Base-by-base conservation (phyloP, 2,888 invertebrate genomes). In the Drosophila crucigera region DNA sequence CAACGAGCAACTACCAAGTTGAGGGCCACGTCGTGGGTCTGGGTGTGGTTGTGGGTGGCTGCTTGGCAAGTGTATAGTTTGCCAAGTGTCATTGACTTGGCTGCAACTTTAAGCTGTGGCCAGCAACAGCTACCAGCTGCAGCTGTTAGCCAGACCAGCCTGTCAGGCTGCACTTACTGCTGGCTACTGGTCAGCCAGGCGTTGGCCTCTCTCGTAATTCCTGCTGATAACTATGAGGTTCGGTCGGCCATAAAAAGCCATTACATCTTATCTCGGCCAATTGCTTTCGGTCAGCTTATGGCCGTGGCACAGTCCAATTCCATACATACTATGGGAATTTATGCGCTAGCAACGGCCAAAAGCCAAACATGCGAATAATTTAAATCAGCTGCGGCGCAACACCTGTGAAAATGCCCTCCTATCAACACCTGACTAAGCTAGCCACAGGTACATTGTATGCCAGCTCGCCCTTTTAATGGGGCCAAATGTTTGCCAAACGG, bases 181-280 rank as follows among this genome's bases (percentile, higher is more conserved):
- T 25, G 16, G 22, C 47, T 58, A n/a, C 19, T 59, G 62, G 62
- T 53, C 69, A 56, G 69, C 52, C 54, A 54, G 54, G 28, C 53
- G 43, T 35, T 68, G 47, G 56, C 58, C 47, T 39, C 35, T 58
- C 78, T 76, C 81, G 82, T 82, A 81, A 82, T 71, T 83, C 81
- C 82, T 82, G 66, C 63, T 83, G 85, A 85, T 85, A 85, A 87
- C 79, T 70, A 68, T 56, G 70, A 19, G 71, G 74, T 76, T 75
- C 50, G 54, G 76, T 61, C 3, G 62, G 19, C 82, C 75, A 83
- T 77, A 76, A 80, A 84, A 83, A 74, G 74, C 84, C 85, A 85
- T 85, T 85, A 84, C 84, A 87, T 83, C 87, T 85, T 85, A 85
- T 85, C 85, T 87, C 68, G 87, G 80, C 76, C 85, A 85, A 85